Base-by-base conservation (phyloP, 2,113 vertebrate genomes). In the Saccopteryx bilineata region DNA sequence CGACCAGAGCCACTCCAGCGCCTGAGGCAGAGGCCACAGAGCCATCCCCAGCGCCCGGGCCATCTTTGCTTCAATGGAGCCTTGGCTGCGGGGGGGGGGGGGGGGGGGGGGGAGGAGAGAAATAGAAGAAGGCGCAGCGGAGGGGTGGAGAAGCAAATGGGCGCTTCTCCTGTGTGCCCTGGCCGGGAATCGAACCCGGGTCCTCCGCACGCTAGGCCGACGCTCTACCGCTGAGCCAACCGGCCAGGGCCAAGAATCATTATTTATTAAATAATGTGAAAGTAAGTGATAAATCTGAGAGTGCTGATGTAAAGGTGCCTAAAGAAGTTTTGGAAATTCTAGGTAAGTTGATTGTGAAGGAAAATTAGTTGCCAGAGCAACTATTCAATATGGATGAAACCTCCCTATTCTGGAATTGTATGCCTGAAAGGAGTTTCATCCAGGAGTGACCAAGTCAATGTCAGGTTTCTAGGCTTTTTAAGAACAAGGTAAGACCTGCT, bases 241-340 rank as follows among this genome's bases (percentile, higher is more conserved):
- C n/a, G n/a, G n/a, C n/a, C n/a, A n/a, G n/a, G n/a, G n/a, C n/a
- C 46, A 83, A 83, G 26, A 83, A 83, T 83, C 39, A 48, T 82
- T 31, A 28, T 65, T 31, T 26, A 65, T 65, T 63, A 7, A 23
- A 50, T 83, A 82, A 65, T 13, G 17, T 65, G 26, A 65, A 31
- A 65, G 60, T 65, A 24, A 82, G 26, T 65, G 13, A 39, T 63
- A 39, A 82, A 10, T 48, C 60, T 63, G 23, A 7, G 39, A 82
- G 39, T 82, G 60, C 60, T 82, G 24, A 48, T 82, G 24, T 48
- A 39, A 82, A 82, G 39, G 5, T 33, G 63, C 14, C 24, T 82
- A 39, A 65, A 65, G 7, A 83, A 46, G 60, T 81, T 65, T 50
- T 65, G 10, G 17, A 50, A 83, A 65, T 3, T 82, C 15, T 50